phyloP scores from a whole-genome alignment of 2,797 vertebrate species.

The Natrix natrix region DNA sequence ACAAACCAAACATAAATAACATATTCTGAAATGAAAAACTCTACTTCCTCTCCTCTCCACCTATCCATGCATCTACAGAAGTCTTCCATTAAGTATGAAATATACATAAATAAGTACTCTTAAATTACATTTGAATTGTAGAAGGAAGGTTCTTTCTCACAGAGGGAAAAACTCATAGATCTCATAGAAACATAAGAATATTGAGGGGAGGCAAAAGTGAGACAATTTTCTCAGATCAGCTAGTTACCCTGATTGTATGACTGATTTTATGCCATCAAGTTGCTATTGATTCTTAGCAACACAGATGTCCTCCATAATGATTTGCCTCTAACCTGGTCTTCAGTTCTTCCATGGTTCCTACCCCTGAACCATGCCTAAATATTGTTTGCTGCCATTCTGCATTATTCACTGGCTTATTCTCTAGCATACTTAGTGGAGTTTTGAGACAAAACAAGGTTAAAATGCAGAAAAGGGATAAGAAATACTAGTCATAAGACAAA shows the following conservation, averaged over 20 bases:
- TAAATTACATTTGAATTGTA: neutral
- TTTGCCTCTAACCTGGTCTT: neutral
- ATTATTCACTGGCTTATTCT: neutral
- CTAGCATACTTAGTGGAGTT: neutral
- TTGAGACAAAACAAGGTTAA: neutral
- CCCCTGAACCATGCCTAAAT: neutral
- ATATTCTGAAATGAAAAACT: neutral
- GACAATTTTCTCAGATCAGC: neutral
- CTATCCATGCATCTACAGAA: neutral
- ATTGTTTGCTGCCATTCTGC: neutral
- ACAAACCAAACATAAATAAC: neutral
- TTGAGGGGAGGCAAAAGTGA: neutral
- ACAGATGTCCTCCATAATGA: neutral
- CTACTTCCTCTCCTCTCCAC: neutral
- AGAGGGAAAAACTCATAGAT: neutral
- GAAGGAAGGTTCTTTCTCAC: neutral
- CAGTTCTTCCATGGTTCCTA: neutral
- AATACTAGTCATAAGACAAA: neutral
- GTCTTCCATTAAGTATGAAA: neutral
- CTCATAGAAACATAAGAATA: neutral
- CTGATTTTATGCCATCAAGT: neutral
- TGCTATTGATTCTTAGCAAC: neutral
- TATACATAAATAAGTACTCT: neutral
- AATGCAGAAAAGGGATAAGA: neutral
- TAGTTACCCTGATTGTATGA: neutral